Evolutionary conservation across 2,888 invertebrate species (phyloP).

Genomic region (Limenitis camilla): DNA sequence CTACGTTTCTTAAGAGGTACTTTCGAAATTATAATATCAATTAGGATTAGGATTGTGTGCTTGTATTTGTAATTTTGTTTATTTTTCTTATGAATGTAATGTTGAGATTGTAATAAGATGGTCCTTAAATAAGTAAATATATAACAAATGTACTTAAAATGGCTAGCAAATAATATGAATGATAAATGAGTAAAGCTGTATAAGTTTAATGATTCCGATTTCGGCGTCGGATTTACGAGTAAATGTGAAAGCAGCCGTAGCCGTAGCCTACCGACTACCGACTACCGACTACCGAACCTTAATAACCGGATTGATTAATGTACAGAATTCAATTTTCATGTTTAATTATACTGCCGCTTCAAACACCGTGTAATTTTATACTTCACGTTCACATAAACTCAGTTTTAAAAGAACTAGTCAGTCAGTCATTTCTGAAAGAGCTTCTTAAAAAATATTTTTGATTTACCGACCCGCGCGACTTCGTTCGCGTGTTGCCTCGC

Average conservation of each 20-base stretch:
- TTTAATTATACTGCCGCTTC: conserved; percentile 5
- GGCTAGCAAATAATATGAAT: neutral
- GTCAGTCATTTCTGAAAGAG: too few relatives aligned
- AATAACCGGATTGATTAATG: conserved; percentile 10
- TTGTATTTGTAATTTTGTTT: too few relatives aligned
- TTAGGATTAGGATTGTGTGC: too few relatives aligned
- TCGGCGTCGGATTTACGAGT: neutral
- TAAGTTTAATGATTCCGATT: conserved; percentile 12
- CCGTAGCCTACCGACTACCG: neutral
- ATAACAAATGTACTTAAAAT: neutral
- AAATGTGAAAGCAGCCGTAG: conserved; percentile 5
- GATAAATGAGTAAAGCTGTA: conserved; percentile 1
- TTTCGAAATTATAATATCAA: too few relatives aligned
- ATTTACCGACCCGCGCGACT: too few relatives aligned
- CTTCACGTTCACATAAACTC: too few relatives aligned
- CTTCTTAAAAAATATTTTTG: too few relatives aligned
- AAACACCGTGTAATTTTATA: conserved; percentile 5
- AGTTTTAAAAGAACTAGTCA: too few relatives aligned
- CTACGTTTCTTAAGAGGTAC: too few relatives aligned
- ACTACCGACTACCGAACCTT: neutral
- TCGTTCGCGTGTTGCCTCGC: too few relatives aligned
- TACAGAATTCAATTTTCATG: conserved; percentile 5
- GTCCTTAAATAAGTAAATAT: neutral
- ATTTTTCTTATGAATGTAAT: too few relatives aligned
- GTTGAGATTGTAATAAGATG: too few relatives aligned